A percentile compares a stretch with the other conserved stretches of the same genome.
These are phyloP conservation scores for Antigone vipio DNA, from an alignment of 2,113 vertebrate species.

Conservation along the genomic window DNA sequence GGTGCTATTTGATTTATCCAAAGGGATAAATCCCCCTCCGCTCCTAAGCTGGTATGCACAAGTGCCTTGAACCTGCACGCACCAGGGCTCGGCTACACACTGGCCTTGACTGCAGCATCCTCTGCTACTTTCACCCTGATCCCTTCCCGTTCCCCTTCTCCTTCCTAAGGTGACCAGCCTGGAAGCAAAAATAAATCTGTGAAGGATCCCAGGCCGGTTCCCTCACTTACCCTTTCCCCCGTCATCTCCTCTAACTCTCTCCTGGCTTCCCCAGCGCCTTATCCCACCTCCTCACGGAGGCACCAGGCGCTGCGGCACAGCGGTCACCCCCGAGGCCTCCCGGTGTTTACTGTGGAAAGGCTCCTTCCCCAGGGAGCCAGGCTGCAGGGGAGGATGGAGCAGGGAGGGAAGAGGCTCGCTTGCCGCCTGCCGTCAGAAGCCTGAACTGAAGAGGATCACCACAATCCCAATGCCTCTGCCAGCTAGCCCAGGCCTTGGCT, in stretches of 20 bases:
- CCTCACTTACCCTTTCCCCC: neutral
- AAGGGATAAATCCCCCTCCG: neutral
- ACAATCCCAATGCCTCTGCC: rapidly evolving
- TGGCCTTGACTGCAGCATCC: neutral
- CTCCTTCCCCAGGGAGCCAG: neutral
- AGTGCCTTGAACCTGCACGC: neutral
- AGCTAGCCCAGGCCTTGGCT: too few species aligned
- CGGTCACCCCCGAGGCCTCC: neutral
- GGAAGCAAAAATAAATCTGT: neutral
- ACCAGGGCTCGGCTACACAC: neutral
- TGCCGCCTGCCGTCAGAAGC: constrained; percentile 32
- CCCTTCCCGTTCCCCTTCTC: neutral
- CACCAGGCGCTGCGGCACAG: neutral
- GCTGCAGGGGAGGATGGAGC: neutral
- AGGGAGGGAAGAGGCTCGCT: neutral
- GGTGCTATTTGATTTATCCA: neutral
- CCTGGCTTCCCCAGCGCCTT: neutral
- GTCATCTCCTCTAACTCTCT: neutral
- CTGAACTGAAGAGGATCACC: neutral
- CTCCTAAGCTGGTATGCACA: neutral
- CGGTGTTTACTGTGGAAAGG: neutral
- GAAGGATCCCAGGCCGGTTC: rapidly evolving
- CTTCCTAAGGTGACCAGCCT: neutral
- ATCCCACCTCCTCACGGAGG: neutral
- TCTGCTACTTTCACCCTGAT: neutral